Percentiles rank a stretch among this genome's conserved stretches.
phyloP scores from a whole-genome alignment of 2,888 invertebrate genomes.

The Xylophagus ater region DNA sequence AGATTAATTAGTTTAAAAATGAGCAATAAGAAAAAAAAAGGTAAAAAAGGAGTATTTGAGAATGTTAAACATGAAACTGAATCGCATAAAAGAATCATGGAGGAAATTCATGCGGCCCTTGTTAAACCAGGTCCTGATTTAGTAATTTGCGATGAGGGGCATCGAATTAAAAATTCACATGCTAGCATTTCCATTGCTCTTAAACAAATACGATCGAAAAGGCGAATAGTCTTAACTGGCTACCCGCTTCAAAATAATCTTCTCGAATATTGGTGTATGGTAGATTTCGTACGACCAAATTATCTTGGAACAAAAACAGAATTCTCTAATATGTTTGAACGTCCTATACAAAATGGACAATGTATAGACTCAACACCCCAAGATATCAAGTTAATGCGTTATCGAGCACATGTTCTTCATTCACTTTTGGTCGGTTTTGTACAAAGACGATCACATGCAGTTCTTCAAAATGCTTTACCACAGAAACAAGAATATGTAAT shows the following conservation, averaged over 20 bases:
- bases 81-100: constrained; percentile 61
- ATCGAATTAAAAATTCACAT: constrained; percentile 95
- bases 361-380: constrained; percentile 93
- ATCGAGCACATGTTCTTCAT: constrained; percentile 90
- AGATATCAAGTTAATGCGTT: constrained; percentile 88
- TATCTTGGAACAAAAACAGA: constrained; percentile 94
- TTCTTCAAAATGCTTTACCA: constrained; percentile 83
- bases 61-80: constrained; percentile 42
- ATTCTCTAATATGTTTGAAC: constrained; percentile 97
- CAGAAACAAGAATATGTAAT: constrained; percentile 93
- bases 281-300: constrained; percentile 95
- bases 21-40: constrained; percentile 48
- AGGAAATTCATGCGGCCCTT: constrained; percentile 73
- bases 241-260: constrained; percentile 98
- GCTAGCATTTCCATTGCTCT: constrained; percentile 92
- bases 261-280: constrained; percentile 97
- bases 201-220: constrained; percentile 87
- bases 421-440: constrained; percentile 92
- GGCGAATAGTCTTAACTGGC: constrained; percentile 91
- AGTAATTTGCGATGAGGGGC: constrained; percentile 94
- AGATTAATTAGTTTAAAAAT: constrained; percentile 75
- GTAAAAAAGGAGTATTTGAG: constrained; percentile 26
- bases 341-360: constrained; percentile 97
- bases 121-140: constrained; percentile 88
- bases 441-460: constrained; percentile 87